Evolutionary conservation across 2,888 invertebrate genomes (phyloP).

Genomic region (Linyphia triangularis): DNA sequence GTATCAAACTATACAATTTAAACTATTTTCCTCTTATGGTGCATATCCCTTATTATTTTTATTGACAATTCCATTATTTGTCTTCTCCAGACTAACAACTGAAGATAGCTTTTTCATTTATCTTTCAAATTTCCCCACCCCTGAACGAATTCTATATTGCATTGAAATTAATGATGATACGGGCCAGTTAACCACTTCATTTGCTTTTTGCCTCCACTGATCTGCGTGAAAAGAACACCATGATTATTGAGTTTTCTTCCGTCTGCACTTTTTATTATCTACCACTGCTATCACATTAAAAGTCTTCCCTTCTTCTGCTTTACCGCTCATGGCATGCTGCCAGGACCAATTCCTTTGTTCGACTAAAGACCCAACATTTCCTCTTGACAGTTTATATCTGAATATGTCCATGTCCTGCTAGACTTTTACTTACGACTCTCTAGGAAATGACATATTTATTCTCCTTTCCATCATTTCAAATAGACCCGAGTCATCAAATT

Average conservation of each 20-base stretch:
- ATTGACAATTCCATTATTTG: slow-evolving; percentile 5
- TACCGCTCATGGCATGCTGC: slow-evolving; percentile 29
- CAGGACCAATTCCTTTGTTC: slow-evolving; percentile 8
- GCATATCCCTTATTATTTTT: too few relatives aligned
- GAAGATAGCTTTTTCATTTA: not conserved
- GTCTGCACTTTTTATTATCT: not conserved
- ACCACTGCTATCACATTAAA: too few relatives aligned
- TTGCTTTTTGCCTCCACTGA: slow-evolving; percentile 20
- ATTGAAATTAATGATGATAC: slow-evolving; percentile 29
- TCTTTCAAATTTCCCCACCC: not conserved
- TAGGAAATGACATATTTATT: not conserved
- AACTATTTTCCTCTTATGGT: too few relatives aligned
- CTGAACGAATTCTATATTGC: not conserved
- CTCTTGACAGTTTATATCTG: not conserved
- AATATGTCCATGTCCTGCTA: not conserved
- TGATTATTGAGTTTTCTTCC: slow-evolving; percentile 4
- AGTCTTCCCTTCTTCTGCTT: not conserved
- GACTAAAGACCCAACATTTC: slow-evolving; percentile 28
- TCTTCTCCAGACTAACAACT: not conserved
- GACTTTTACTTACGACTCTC: not conserved
- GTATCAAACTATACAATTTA: too few relatives aligned
- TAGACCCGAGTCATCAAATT: not conserved
- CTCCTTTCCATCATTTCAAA: not conserved
- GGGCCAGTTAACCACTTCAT: slow-evolving; percentile 42
- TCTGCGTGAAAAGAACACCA: slow-evolving; percentile 24